Percentiles rank a stretch among this genome's conserved stretches.
Evolutionary conservation across 2,888 invertebrate genomes (phyloP).

Genomic region (Strigamia maritima): DNA sequence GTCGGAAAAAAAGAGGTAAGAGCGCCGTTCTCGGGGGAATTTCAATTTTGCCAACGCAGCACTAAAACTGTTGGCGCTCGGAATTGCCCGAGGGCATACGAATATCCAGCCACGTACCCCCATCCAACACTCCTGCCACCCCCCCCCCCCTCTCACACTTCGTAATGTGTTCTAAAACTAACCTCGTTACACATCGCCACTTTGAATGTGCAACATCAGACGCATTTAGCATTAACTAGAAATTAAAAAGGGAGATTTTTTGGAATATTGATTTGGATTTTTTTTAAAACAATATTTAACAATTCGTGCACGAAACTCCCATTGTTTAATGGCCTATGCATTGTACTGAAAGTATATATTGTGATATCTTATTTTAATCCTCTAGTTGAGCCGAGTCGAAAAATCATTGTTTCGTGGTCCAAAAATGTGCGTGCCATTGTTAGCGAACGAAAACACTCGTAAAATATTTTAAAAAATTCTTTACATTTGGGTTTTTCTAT

Average conservation of each 20-base stretch:
- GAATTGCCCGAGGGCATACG: slow-evolving; percentile 16
- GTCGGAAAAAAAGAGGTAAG: background rate
- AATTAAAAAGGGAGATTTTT: background rate
- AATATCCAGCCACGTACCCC: background rate
- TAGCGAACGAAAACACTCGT: too few relatives aligned
- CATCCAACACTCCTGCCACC: background rate
- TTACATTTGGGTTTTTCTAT: too few relatives aligned
- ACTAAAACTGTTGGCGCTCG: slow-evolving; percentile 23
- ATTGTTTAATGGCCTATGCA: too few relatives aligned
- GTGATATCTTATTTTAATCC: too few relatives aligned
- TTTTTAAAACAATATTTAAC: too few relatives aligned
- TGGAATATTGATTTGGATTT: too few relatives aligned
- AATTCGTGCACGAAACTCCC: too few relatives aligned
- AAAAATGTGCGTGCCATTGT: too few relatives aligned
- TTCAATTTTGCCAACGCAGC: slow-evolving; percentile 16
- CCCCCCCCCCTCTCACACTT: background rate
- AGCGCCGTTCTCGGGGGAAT: slow-evolving; percentile 1
- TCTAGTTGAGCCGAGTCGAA: too few relatives aligned
- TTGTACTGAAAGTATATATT: too few relatives aligned
- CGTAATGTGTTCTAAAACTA: slow-evolving; percentile 7
- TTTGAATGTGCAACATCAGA: background rate
- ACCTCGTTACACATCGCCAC: slow-evolving; percentile 6
- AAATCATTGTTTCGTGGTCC: too few relatives aligned
- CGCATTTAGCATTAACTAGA: background rate
- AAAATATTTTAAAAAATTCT: too few relatives aligned